Evolutionary conservation across 1,140 invertebrate genomes (phyloP), one percentile per base, ranked within the genome.

Genomic region (Magallana ariakensis): DNA sequence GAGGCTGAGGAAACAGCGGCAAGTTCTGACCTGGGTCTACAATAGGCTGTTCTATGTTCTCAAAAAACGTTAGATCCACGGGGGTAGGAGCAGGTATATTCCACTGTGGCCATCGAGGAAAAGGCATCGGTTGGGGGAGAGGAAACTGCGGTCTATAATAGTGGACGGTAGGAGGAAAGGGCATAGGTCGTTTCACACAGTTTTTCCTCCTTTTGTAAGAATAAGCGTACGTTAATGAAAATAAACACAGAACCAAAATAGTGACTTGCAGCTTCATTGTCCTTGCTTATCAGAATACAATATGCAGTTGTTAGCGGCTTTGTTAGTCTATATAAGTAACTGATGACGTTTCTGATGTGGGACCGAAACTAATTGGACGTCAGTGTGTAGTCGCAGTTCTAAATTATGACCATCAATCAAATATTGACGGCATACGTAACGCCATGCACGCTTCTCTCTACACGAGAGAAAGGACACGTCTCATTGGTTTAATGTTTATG

Each of bases 191-290:
- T 26, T 75, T 75, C 66, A 75, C 66, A 26, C 66, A 75, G 15
- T 75, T 75, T 75, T 75, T 75, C 15, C 66, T 75, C 66, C 66
- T 75, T 26, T 75, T 75, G 66, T 75, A 75, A 75, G 66, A 75
- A 22, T 75, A 75, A 75, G 66, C 66, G 33, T 75, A 10, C 15
- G 66, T 75, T 75, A 75, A 26, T 26, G 66, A 75, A 13, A 75
- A 26, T 46, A 75, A 26, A 75, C 66, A 75, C 66, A 75, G 11
- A 26, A 75, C 19, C 11, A 19, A 75, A 26, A 75, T 10, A 75
- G 22, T 75, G 13, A 75, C 26, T 75, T 75, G 19, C 13, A 75
- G 10, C 66, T 75, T 75, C 66, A 75, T 75, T 75, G 66, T 75
- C 66, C 66, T 66, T 66, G 66, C 22, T 22, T 75, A 75, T 75